A percentile compares a stretch with the other conserved stretches of the same genome.
phyloP scores from a whole-genome alignment of 2,113 vertebrate species.

The Tychaedon coryphoeus region DNA sequence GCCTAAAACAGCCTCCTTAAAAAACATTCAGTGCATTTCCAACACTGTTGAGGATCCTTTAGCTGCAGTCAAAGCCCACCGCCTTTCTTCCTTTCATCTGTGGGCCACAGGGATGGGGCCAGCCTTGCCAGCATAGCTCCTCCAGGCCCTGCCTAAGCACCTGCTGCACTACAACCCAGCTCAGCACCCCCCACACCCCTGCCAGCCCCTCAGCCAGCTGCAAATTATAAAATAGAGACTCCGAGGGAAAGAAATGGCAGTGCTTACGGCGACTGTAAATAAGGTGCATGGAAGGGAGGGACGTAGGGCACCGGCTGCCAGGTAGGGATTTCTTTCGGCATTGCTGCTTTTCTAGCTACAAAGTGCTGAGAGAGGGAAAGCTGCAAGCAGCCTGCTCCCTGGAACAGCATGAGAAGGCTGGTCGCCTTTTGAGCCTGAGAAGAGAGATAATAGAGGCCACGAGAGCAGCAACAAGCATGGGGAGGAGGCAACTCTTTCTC shows the following conservation, averaged over 20 bases:
- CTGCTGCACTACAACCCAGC: rapidly evolving
- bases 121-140: rapidly evolving
- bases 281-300: neutral
- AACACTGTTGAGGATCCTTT: neutral
- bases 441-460: neutral
- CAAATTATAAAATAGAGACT: neutral
- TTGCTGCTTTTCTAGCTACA: neutral
- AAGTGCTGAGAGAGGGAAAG: neutral
- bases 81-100: neutral
- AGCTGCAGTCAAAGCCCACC: neutral
- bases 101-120: rapidly evolving
- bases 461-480: rapidly evolving
- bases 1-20: neutral
- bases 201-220: neutral
- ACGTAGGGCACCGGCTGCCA: rapidly evolving
- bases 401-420: neutral
- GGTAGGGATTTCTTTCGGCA: neutral
- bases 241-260: neutral
- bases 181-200: neutral
- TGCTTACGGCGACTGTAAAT: rapidly evolving
- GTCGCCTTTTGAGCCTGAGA: neutral
- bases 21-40: neutral
- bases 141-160: neutral
- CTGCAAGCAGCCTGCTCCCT: neutral
- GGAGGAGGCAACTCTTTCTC: neutral